Percentiles rank a stretch among this genome's conserved stretches.
These are phyloP conservation scores for Amphipoea oculea DNA, from an alignment of 2,888 invertebrate genomes.

Conservation along the genomic window DNA sequence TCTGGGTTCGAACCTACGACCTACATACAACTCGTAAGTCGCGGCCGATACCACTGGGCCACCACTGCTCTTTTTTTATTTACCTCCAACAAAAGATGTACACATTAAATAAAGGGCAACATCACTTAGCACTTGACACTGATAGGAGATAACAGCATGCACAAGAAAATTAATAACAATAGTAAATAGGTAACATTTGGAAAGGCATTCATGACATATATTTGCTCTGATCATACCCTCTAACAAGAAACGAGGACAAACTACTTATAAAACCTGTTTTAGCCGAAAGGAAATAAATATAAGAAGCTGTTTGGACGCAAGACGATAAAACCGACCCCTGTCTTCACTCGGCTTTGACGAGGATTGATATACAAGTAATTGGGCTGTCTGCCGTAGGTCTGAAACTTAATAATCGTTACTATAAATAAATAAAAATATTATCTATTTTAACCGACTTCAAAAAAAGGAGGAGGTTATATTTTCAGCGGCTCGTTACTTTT, in stretches of 20 bases:
- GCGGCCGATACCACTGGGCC: too few relatives aligned
- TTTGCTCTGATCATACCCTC: conserved; percentile 38
- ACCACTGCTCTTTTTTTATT: not conserved
- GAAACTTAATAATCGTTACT: conserved; percentile 35
- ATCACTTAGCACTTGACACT: not conserved
- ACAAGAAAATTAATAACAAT: too few relatives aligned
- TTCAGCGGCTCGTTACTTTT: not conserved
- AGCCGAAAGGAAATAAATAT: conserved; percentile 50
- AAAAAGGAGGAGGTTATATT: too few relatives aligned
- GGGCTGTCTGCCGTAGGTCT: conserved; percentile 21
- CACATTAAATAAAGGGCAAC: not conserved
- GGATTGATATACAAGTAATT: conserved; percentile 50
- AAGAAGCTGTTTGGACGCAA: conserved; percentile 36
- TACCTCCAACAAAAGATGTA: not conserved
- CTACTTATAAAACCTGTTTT: conserved; percentile 56
- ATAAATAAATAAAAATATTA: conserved; percentile 30
- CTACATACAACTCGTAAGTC: too few relatives aligned
- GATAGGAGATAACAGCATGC: not conserved
- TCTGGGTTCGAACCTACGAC: too few relatives aligned
- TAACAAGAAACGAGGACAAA: conserved; percentile 56
- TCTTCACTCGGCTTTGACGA: conserved; percentile 47
- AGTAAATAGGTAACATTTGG: too few relatives aligned
- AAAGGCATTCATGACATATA: conserved; percentile 24
- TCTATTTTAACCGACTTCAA: not conserved
- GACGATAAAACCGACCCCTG: conserved; percentile 61